Conservation (phyloP, 1,140 invertebrate species). For the Spodoptera frugiperda region DNA sequence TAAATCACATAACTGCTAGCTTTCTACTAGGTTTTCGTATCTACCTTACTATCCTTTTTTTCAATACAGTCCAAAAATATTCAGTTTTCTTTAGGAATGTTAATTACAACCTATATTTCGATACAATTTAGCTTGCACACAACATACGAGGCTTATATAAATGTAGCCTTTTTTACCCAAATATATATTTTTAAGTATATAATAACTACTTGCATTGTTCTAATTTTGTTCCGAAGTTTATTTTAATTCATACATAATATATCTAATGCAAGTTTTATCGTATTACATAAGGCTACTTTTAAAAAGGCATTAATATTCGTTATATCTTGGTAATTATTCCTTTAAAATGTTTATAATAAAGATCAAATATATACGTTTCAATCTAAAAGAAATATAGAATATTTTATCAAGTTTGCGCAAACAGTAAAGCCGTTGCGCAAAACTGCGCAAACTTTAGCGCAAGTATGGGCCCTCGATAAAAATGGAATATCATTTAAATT, state of each 20-base stretch:
- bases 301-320: background rate
- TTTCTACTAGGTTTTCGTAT: too few species aligned
- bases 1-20: too few species aligned
- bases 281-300: background rate
- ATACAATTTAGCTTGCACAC: too few species aligned
- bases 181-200: too few species aligned
- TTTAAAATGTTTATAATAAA: too few species aligned
- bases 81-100: constrained; percentile 8
- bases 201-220: background rate
- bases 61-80: constrained; percentile 30
- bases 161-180: too few species aligned
- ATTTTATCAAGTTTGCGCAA: too few species aligned
- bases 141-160: too few species aligned
- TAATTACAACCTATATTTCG: constrained; percentile 10
- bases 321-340: background rate
- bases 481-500: background rate
- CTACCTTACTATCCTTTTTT: too few species aligned
- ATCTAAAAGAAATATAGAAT: too few species aligned
- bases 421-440: background rate
- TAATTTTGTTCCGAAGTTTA: background rate
- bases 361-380: too few species aligned
- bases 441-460: background rate
- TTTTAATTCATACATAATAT: background rate
- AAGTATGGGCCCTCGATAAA: background rate
- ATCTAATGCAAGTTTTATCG: background rate